Percentiles rank a stretch among this genome's conserved stretches.
Conservation (phyloP, 1,140 invertebrate genomes). For the Solenopsis invicta region DNA sequence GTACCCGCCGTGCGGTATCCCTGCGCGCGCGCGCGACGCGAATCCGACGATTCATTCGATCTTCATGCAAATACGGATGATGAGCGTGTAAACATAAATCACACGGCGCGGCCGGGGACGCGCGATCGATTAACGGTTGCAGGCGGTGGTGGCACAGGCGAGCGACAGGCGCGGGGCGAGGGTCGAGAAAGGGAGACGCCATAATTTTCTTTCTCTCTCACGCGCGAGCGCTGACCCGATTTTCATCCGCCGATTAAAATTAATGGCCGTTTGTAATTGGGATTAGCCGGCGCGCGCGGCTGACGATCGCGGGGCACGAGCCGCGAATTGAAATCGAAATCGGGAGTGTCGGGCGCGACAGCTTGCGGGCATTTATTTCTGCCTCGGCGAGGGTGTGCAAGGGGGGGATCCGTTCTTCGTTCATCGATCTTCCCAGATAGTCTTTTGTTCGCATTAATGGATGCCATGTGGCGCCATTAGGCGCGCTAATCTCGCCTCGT, state of each 20-base stretch:
- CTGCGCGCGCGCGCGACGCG: neutral
- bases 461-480: slow-evolving; percentile 26
- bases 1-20: too few species aligned
- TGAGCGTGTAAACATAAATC: slow-evolving; percentile 84
- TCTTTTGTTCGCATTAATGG: slow-evolving; percentile 59
- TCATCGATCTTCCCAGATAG: slow-evolving; percentile 58
- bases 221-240: slow-evolving; percentile 59
- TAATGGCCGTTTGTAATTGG: slow-evolving; percentile 54
- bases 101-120: slow-evolving; percentile 66
- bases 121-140: slow-evolving; percentile 61
- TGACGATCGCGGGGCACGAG: slow-evolving; percentile 9
- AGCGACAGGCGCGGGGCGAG: neutral
- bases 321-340: slow-evolving; percentile 47
- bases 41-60: slow-evolving; percentile 10
- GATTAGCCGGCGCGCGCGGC: slow-evolving; percentile 41
- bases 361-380: slow-evolving; percentile 57
- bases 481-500: slow-evolving; percentile 7
- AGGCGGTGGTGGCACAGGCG: neutral
- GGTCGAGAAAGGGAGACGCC: slow-evolving; percentile 9
- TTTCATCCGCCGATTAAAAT: slow-evolving; percentile 58
- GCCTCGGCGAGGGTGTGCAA: slow-evolving; percentile 7
- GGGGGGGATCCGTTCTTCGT: slow-evolving; percentile 32
- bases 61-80: slow-evolving; percentile 82
- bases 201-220: slow-evolving; percentile 40
- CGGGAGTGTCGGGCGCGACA: slow-evolving; percentile 31